Conservation (phyloP, 2,888 invertebrate species). For the Megalurothrips usitatus region DNA sequence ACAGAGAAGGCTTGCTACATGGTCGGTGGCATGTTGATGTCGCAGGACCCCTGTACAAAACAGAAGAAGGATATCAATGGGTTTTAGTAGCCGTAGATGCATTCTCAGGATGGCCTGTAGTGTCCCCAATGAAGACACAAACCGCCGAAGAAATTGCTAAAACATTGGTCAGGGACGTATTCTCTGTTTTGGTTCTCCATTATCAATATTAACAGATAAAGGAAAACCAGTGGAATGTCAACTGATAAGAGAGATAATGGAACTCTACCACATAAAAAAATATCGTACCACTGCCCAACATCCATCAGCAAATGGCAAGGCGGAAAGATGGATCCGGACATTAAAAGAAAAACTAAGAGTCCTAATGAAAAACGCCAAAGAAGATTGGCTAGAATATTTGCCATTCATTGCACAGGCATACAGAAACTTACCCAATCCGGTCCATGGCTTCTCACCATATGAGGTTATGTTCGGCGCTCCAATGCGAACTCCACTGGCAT, state of each 20-base stretch:
- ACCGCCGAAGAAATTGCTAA: slow-evolving; percentile 41
- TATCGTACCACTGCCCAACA: slow-evolving; percentile 39
- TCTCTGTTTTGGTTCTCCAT: slow-evolving; percentile 37
- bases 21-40: slow-evolving; percentile 38
- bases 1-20: slow-evolving; percentile 37
- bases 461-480: too few relatives aligned
- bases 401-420: too few relatives aligned
- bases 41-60: slow-evolving; percentile 37
- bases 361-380: too few relatives aligned
- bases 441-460: too few relatives aligned
- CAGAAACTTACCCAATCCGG: too few relatives aligned
- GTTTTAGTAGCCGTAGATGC: slow-evolving; percentile 39
- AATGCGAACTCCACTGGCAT: too few relatives aligned
- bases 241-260: slow-evolving; percentile 38
- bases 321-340: slow-evolving; percentile 37
- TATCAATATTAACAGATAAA: slow-evolving; percentile 39
- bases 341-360: too few relatives aligned
- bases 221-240: slow-evolving; percentile 41
- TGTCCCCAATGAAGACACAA: slow-evolving; percentile 41
- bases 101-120: slow-evolving; percentile 40
- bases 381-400: too few relatives aligned
- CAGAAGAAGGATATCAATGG: slow-evolving; percentile 38
- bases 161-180: slow-evolving; percentile 36
- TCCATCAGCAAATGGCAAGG: slow-evolving; percentile 38
- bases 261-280: slow-evolving; percentile 38